These are phyloP conservation scores for Pristionchus maxplancki DNA, from an alignment of 2,888 invertebrate species.

Conservation along the genomic window DNA sequence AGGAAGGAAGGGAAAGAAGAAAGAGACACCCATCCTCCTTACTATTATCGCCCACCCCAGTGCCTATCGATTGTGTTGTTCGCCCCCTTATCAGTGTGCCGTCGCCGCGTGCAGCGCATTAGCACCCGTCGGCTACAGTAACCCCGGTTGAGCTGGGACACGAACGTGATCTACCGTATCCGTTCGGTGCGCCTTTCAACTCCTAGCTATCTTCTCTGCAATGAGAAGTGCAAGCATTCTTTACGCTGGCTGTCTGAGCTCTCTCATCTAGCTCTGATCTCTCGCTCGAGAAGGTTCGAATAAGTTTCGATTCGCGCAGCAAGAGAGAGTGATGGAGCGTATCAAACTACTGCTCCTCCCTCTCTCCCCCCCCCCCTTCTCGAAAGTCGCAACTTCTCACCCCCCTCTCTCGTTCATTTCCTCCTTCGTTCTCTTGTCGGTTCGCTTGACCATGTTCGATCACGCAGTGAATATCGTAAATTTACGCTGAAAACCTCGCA, in stretches of 20 bases:
- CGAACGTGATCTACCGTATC: conserved; percentile 7
- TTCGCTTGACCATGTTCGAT: background rate
- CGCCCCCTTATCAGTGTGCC: background rate
- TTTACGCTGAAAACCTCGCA: background rate
- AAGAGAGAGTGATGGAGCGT: background rate
- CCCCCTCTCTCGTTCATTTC: background rate
- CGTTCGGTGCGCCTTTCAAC: background rate
- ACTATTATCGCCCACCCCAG: conserved; percentile 30
- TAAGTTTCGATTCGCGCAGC: conserved; percentile 29
- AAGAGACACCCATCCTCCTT: conserved; percentile 1
- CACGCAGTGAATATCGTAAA: background rate
- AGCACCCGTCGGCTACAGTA: background rate
- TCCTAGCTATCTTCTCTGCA: background rate
- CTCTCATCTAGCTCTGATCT: background rate
- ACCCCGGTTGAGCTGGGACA: background rate
- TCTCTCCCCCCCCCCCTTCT: background rate
- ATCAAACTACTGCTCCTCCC: conserved; percentile 32
- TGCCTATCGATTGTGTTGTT: background rate
- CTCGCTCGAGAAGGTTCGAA: background rate
- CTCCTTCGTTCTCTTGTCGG: background rate
- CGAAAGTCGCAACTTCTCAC: conserved; percentile 24
- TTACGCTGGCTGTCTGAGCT: background rate
- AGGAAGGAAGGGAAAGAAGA: background rate
- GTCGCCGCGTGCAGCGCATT: background rate
- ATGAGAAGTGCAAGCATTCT: conserved; percentile 15